Conservation (phyloP, 2,113 vertebrate species). For the Sapayoa aenigma region DNA sequence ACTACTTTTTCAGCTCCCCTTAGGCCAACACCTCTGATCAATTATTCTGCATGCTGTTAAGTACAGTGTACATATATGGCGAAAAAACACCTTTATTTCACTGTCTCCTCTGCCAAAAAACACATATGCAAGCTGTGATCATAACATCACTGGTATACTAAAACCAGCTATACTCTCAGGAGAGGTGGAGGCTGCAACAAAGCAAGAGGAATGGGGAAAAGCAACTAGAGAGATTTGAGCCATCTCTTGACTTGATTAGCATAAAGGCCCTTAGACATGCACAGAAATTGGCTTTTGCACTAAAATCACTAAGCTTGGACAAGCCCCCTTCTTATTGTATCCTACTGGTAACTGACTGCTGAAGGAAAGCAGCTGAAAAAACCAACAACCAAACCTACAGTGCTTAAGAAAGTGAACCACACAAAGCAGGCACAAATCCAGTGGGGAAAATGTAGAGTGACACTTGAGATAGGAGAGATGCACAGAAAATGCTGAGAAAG, state of each 20-base stretch:
- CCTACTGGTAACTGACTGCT: neutral
- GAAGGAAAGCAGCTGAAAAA: neutral
- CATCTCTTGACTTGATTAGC: neutral
- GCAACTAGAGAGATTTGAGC: neutral
- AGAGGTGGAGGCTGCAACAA: neutral
- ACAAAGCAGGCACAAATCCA: neutral
- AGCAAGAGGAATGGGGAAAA: neutral
- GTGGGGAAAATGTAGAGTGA: slow-evolving; percentile 29
- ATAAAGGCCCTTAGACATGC: neutral
- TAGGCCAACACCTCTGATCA: neutral
- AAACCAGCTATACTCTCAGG: neutral
- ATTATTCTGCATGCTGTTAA: neutral
- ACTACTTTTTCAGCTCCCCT: neutral
- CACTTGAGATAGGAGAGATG: neutral
- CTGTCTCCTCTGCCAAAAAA: neutral
- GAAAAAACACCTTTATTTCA: neutral
- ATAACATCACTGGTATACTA: neutral
- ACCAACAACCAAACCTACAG: neutral
- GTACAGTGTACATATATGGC: rapidly evolving
- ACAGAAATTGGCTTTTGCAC: neutral
- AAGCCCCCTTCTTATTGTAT: neutral
- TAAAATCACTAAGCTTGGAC: neutral
- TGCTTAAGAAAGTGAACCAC: neutral
- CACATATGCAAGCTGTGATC: neutral
- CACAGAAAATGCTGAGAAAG: neutral